A percentile compares a stretch with the other conserved stretches of the same genome.
Conservation (phyloP, 2,113 vertebrate genomes). For the Petromus typicus region DNA sequence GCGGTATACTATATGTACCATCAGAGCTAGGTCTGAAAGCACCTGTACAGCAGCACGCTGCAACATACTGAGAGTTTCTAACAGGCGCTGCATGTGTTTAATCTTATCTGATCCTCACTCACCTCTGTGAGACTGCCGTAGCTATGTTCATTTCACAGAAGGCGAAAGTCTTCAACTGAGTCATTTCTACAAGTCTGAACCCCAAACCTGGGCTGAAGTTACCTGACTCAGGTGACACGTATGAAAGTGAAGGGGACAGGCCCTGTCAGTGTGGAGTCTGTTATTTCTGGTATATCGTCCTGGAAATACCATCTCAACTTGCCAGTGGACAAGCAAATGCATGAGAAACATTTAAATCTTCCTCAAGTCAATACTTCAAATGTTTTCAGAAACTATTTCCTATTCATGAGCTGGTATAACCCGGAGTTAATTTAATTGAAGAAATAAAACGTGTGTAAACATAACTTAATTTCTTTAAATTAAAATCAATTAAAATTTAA, state of each 20-base stretch:
- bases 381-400: slow-evolving; percentile 74
- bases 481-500: slow-evolving; percentile 37
- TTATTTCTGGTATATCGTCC: not conserved
- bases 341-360: slow-evolving; percentile 44
- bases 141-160: slow-evolving; percentile 29
- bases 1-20: not conserved
- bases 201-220: not conserved
- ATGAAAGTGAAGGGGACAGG: not conserved
- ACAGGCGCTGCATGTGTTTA: not conserved
- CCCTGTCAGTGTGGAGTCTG: not conserved
- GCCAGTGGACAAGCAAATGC: not conserved
- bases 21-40: slow-evolving; percentile 9
- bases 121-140: not conserved
- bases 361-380: slow-evolving; percentile 66
- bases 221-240: not conserved
- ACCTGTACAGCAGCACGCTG: not conserved
- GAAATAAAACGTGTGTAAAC: slow-evolving; percentile 18
- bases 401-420: slow-evolving; percentile 73
- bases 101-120: not conserved
- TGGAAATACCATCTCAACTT: not conserved
- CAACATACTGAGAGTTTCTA: not conserved
- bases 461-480: slow-evolving; percentile 48
- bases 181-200: not conserved
- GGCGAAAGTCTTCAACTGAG: not conserved
- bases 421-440: slow-evolving; percentile 52